phyloP scores from a whole-genome alignment of 2,888 invertebrate genomes.

The Chymomyza amoena region DNA sequence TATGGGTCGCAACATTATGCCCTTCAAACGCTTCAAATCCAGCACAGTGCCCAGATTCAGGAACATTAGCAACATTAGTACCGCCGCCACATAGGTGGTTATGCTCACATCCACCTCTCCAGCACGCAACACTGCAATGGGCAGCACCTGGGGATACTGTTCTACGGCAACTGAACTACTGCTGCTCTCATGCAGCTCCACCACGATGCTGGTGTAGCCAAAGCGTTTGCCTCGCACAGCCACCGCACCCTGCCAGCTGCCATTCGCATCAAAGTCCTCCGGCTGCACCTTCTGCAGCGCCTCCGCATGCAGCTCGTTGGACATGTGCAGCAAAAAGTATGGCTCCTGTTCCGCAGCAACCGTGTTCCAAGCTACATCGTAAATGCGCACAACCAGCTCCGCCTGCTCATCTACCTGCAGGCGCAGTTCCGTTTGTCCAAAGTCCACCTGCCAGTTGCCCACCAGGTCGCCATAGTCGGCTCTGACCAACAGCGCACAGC shows the following conservation, averaged over 20 bases:
- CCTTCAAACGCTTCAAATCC: slow-evolving; percentile 85
- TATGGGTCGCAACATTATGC: slow-evolving; percentile 84
- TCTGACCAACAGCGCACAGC: not conserved
- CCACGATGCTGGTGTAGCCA: slow-evolving; percentile 47
- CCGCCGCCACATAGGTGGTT: slow-evolving; percentile 85
- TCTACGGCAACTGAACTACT: not conserved
- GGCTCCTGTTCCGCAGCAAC: slow-evolving; percentile 29
- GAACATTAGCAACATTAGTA: slow-evolving; percentile 87
- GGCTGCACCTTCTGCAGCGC: slow-evolving; percentile 4
- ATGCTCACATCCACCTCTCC: slow-evolving; percentile 80
- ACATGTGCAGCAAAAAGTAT: slow-evolving; percentile 34
- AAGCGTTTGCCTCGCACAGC: slow-evolving; percentile 38
- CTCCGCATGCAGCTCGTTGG: slow-evolving; percentile 18
- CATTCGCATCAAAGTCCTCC: slow-evolving; percentile 9
- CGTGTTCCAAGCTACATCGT: slow-evolving; percentile 28
- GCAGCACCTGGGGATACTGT: slow-evolving; percentile 19
- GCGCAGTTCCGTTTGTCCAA: slow-evolving; percentile 16
- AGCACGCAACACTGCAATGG: slow-evolving; percentile 39
- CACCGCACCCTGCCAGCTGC: slow-evolving; percentile 44
- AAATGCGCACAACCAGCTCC: slow-evolving; percentile 36
- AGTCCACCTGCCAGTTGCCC: slow-evolving; percentile 53
- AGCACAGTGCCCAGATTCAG: slow-evolving; percentile 93
- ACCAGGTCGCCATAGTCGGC: slow-evolving; percentile 41
- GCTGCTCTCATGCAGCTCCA: slow-evolving; percentile 28
- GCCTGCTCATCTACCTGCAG: slow-evolving; percentile 15